Evolutionary conservation across 2,797 vertebrate genomes (phyloP).

Genomic region (Halcyon smyrnensis): DNA sequence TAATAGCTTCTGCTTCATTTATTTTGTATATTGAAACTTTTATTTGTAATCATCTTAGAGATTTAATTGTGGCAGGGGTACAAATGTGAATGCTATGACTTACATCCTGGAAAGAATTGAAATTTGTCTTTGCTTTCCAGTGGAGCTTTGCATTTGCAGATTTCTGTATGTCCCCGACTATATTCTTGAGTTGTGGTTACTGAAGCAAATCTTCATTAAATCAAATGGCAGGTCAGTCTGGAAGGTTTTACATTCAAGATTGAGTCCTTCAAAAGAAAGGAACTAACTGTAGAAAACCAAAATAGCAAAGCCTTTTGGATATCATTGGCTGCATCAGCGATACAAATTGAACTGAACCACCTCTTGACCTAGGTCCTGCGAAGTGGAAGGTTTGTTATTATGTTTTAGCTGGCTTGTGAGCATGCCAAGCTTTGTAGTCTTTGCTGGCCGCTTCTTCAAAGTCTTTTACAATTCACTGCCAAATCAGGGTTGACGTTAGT

Average conservation of each 20-base stretch:
- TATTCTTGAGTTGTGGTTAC: neutral
- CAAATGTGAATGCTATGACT: neutral
- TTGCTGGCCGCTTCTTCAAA: conserved; percentile 35
- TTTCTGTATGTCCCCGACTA: neutral
- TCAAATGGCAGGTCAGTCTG: neutral
- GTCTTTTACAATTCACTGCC: neutral
- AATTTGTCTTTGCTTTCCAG: neutral
- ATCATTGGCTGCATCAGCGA: neutral
- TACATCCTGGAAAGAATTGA: neutral
- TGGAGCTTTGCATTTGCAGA: neutral
- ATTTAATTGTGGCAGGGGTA: neutral
- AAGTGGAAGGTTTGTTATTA: neutral
- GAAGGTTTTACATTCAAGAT: neutral
- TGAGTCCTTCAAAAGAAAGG: neutral
- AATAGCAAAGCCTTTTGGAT: neutral
- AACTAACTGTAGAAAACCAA: neutral
- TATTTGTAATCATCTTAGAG: neutral
- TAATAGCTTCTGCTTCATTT: neutral
- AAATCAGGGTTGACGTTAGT: neutral
- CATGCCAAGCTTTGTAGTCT: neutral
- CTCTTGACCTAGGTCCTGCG: neutral
- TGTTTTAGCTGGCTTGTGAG: neutral
- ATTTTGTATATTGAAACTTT: neutral
- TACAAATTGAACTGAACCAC: neutral
- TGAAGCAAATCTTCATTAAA: neutral